Base-by-base conservation (phyloP, 2,113 vertebrate species). In the Clinocottus analis region DNA sequence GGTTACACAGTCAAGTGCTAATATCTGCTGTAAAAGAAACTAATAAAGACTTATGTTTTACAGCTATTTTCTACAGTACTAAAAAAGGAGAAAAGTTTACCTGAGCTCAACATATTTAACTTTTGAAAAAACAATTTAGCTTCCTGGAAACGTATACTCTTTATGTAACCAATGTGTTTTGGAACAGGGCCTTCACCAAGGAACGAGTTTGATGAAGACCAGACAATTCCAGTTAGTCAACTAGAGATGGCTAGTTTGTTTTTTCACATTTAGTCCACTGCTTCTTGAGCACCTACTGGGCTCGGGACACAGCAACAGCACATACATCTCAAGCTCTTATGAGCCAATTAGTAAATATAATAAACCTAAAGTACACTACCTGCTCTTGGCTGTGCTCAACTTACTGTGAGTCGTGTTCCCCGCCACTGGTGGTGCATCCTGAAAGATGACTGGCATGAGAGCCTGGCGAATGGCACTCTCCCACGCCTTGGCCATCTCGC, bases 391-490 rank as follows among this genome's bases (percentile, higher is more conserved):
- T 62, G 16, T 3, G 31, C 31, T 59, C 7, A 41, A 93, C 95
- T 93, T 85, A 96, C 96, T 92, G 89, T 96, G 96, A 17, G 96
- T 92, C 0, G 91, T 86, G 13, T 95, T 94, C 29, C 96, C 97
- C 13, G 87, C 91, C 8, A 95, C 62, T 0, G 92, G 94, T 0
- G 95, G 95, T 0, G 95, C 95, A 0, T 96, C 96, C 87, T 97
- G 96, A 73, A 97, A 96, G 74, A 97, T 96, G 89, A 97, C 94
- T 0, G 97, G 97, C 96, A 97, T 97, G 77, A 97, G 92, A 6
- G 97, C 97, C 86, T 97, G 96, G 68, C 96, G 96, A 79, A 97
- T 96, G 80, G 91, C 95, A 0, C 79, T 95, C 86, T 97, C 96
- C 97, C 97, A 97, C 0, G 93, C 93, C 73, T 94, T 95, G 47